Percentiles rank a stretch among this genome's conserved stretches.
phyloP scores from a whole-genome alignment of 2,113 vertebrate species.

The Macrotis lagotis region DNA sequence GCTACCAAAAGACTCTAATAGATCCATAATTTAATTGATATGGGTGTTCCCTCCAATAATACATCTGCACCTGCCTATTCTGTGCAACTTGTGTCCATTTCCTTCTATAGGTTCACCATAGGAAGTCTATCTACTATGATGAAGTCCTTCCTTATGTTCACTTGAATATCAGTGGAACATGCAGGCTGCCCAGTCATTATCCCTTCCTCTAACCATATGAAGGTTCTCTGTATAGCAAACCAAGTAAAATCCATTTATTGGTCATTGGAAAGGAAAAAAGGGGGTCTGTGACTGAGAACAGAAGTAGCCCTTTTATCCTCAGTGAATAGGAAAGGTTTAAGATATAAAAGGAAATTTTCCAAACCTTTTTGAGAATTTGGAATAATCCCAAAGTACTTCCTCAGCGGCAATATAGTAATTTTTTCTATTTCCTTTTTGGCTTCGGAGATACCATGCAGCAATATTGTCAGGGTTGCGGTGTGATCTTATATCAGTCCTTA shows the following conservation, averaged over 20 bases:
- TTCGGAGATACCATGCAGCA: slow-evolving; percentile 86
- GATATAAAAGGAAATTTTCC: slow-evolving; percentile 59
- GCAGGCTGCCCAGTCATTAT: neutral
- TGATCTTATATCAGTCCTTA: slow-evolving; percentile 75
- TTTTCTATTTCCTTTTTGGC: slow-evolving; percentile 83
- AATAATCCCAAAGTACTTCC: slow-evolving; percentile 94
- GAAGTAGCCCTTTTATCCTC: neutral
- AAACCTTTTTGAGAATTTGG: slow-evolving; percentile 85
- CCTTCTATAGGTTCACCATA: neutral
- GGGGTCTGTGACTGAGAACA: neutral
- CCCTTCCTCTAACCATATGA: neutral
- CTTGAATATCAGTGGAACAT: neutral
- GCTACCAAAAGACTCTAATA: neutral
- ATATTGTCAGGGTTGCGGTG: slow-evolving; percentile 84
- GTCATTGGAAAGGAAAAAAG: neutral
- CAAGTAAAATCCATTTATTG: neutral
- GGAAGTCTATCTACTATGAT: neutral
- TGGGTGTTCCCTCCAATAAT: neutral
- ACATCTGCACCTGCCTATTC: neutral
- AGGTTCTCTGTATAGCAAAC: neutral
- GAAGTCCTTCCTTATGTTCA: neutral
- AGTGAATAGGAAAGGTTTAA: neutral
- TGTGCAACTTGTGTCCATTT: neutral
- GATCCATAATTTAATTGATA: neutral
- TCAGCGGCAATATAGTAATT: slow-evolving; percentile 93